A percentile compares a stretch with the other conserved stretches of the same genome.
These are phyloP conservation scores for Phrynocephalus guinanensis DNA, from an alignment of 2,797 vertebrate genomes.

Conservation along the genomic window DNA sequence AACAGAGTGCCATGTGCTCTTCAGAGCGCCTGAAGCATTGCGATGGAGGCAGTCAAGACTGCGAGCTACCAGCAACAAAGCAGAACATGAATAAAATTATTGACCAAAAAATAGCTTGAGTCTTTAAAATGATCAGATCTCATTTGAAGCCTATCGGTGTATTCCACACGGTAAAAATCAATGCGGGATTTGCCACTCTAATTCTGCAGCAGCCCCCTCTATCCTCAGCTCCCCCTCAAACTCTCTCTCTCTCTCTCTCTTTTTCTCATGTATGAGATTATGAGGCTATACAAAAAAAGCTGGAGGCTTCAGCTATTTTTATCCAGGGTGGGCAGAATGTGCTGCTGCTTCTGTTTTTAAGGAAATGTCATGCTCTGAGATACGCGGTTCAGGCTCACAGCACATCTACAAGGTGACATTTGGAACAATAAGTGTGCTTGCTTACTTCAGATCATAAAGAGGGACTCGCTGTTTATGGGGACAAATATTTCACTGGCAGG, in stretches of 20 bases:
- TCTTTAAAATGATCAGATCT: constrained; percentile 41
- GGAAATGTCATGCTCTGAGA: constrained; percentile 67
- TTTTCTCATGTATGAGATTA: constrained; percentile 43
- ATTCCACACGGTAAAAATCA: constrained; percentile 26
- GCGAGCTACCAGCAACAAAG: background rate
- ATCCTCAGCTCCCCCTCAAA: too few relatives aligned
- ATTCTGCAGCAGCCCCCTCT: background rate
- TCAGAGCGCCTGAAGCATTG: background rate
- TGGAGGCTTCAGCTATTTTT: constrained; percentile 73
- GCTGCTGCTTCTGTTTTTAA: constrained; percentile 60
- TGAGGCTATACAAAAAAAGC: constrained; percentile 52
- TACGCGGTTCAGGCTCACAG: constrained; percentile 39
- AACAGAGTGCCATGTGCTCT: background rate
- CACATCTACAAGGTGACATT: constrained; percentile 70
- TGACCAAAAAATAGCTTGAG: constrained; percentile 6
- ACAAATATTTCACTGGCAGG: constrained; percentile 39
- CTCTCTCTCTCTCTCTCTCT: background rate
- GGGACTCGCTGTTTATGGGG: constrained; percentile 16
- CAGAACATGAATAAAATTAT: constrained; percentile 30
- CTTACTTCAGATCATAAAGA: constrained; percentile 16
- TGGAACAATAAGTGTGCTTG: constrained; percentile 19
- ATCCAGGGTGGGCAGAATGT: constrained; percentile 59
- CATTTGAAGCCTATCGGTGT: constrained; percentile 17
- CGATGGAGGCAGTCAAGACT: background rate
- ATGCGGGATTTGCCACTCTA: constrained; percentile 26